phyloP scores from a whole-genome alignment of 2,888 invertebrate species.

The Anticlea derivata region DNA sequence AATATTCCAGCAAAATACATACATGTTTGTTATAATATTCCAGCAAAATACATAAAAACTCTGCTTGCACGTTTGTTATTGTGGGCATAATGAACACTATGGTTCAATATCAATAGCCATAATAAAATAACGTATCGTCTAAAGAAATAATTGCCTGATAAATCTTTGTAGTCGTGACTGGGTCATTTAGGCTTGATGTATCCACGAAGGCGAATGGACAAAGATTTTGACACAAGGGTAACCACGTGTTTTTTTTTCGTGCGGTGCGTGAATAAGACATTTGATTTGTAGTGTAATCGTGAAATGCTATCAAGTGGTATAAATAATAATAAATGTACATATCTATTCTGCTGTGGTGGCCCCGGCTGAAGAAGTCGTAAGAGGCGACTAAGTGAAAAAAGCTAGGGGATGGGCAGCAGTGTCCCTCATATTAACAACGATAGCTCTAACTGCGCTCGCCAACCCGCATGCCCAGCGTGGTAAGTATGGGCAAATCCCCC shows the following conservation, averaged over 20 bases:
- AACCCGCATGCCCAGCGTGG: no score
- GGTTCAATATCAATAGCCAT: conserved; percentile 33
- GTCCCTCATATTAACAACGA: no score
- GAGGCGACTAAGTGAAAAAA: no score
- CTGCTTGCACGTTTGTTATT: conserved; percentile 5
- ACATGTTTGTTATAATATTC: conserved; percentile 2
- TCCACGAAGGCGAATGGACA: conserved; percentile 51
- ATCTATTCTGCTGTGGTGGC: no score
- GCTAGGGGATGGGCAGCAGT: no score
- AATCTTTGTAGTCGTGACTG: conserved; percentile 68
- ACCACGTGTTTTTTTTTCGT: conserved; percentile 50
- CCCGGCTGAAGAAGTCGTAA: no score
- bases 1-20: not conserved
- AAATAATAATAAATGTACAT: no score
- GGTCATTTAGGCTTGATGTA: conserved; percentile 51
- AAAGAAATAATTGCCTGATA: conserved; percentile 51
- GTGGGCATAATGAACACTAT: conserved; percentile 25
- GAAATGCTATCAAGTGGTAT: conserved; percentile 54
- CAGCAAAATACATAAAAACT: conserved; percentile 1
- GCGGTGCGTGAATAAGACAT: conserved; percentile 70
- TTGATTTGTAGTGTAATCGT: conserved; percentile 47
- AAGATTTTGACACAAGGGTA: conserved; percentile 70
- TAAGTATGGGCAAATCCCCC: no score
- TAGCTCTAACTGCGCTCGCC: no score
- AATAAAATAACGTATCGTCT: conserved; percentile 53